Evolutionary conservation across 2,888 invertebrate genomes (phyloP), one percentile per base, ranked within the genome.

Genomic region (Leptinotarsa peninsularis): DNA sequence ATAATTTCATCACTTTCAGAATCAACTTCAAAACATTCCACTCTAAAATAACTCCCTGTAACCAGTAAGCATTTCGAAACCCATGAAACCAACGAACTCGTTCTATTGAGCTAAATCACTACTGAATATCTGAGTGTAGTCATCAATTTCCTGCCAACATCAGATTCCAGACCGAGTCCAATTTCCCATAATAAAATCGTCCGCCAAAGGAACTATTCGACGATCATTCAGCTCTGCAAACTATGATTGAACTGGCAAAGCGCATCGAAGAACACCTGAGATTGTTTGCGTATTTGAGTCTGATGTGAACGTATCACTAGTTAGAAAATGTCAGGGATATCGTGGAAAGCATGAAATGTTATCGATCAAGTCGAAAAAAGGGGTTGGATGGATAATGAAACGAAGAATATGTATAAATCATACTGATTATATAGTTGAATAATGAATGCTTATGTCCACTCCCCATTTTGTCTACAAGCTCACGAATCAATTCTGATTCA

Each of bases 181-280:
- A 63, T 27, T 63, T n/a, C 33, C 27, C 33, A 7, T 15, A 17
- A 63, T 58, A 58, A 52, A 58, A 58, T 58, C 23, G 43, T 17
- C 17, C 27, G 33, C 43, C 63, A 63, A 27, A 63, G n/a, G 27
- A 63, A 63, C 27, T 43, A 63, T 63, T 63, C 33, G 33, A 17
- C 43, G 63, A 63, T 33, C 63, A 63, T 27, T 43, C 63, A n/a
- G 43, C 43, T n/a, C n/a, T 63, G n/a, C 63, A 63, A n/a, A 43
- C 15, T 18, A 63, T 63, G 43, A 63, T 63, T 63, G 43, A 63
- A 43, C 17, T 63, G 63, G 13, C 43, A 63, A 63, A 43, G 63
- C 27, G 63, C 58, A 63, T 63, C 63, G n/a, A 27, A 27, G 63
- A 33, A 63, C 63, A 63, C 63, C 63, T 43, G 63, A 27, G 63